Conservation (phyloP, 2,113 vertebrate genomes). For the Collichthys lucidus region DNA sequence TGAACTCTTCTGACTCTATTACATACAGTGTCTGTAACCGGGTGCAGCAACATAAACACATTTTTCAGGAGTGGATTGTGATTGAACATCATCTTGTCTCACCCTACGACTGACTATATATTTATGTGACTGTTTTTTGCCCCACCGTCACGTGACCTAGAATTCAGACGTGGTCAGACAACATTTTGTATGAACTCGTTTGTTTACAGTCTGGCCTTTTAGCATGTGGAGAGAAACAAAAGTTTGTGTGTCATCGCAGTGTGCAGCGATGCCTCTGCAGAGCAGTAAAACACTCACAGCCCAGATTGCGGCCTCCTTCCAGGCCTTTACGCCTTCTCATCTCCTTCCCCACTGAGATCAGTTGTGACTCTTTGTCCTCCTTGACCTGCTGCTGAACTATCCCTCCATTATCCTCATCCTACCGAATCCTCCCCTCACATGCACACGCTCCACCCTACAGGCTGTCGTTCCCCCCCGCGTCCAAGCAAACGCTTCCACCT, state of each 20-base stretch:
- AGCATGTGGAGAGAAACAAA: neutral
- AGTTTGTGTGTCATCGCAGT: conserved; percentile 19
- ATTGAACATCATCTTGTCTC: neutral
- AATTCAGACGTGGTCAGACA: too few species aligned
- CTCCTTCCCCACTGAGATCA: conserved; percentile 49
- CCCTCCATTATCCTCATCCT: conserved; percentile 47
- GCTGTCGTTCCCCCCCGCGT: conserved; percentile 34
- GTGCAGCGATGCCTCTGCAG: conserved; percentile 21
- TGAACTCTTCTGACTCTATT: too few species aligned
- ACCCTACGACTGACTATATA: neutral
- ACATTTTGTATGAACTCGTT: too few species aligned
- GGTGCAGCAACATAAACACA: too few species aligned
- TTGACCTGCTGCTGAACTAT: conserved; percentile 66
- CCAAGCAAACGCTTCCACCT: conserved; percentile 11
- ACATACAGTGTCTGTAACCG: too few species aligned
- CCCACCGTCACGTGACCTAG: neutral
- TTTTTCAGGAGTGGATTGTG: too few species aligned
- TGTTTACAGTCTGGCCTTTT: too few species aligned
- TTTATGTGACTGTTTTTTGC: neutral
- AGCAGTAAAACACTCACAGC: conserved; percentile 42
- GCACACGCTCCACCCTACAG: conserved; percentile 35
- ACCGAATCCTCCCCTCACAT: conserved; percentile 14
- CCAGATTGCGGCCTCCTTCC: conserved; percentile 42
- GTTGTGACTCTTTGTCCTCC: conserved; percentile 52
- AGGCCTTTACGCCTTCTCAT: conserved; percentile 45